Base-by-base conservation (phyloP, 2,113 vertebrate species). In the Trogon melanurus region DNA sequence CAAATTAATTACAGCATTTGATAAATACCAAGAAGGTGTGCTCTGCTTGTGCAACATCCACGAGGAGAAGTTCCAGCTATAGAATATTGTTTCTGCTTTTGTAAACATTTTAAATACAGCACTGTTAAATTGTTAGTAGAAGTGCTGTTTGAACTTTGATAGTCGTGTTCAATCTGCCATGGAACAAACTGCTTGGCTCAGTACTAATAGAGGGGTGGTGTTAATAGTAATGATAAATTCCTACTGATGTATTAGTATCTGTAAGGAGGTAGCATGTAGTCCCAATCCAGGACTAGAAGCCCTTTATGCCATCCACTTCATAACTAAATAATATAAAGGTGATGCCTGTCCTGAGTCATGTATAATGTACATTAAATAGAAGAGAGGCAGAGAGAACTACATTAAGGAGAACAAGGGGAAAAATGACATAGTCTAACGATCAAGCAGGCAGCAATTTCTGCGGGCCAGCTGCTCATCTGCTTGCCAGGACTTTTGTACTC, bases 161-260 rank as follows among this genome's bases (percentile, higher is more conserved):
- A 34, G 25, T 9, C 10, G 4, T 3, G 20, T 72, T 25, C 53
- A 38, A 30, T 7, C 36, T 60, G 14, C 34, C 13, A 0, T 5
- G 34, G 47, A 32, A 54, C 30, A 76, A 38, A 51, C 16, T 41
- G 79, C 79, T 83, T 61, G 53, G 80, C 72, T 29, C 8, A 1
- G 50, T 21, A 71, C 69, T 62, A 4, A 7, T 0, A 23, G 9
- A 61, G 11, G 1, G 5, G 5, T 27, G 51, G 2, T 64, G 26
- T 16, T 60, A 11, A 26, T 2, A 16, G 3, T 3, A 8, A 9
- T 4, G 11, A 20, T 32, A 69, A 71, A 14, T 13, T 38, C 61
- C 36, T 34, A 0, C 0, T 32, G 36, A n/a, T 32, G 12, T 10
- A 10, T 6, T 23, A 34, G 36, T 12, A 36, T 32, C 29, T 32